phyloP scores from a whole-genome alignment of 1,140 invertebrate species.

The Cyphomyrmex costatus region DNA sequence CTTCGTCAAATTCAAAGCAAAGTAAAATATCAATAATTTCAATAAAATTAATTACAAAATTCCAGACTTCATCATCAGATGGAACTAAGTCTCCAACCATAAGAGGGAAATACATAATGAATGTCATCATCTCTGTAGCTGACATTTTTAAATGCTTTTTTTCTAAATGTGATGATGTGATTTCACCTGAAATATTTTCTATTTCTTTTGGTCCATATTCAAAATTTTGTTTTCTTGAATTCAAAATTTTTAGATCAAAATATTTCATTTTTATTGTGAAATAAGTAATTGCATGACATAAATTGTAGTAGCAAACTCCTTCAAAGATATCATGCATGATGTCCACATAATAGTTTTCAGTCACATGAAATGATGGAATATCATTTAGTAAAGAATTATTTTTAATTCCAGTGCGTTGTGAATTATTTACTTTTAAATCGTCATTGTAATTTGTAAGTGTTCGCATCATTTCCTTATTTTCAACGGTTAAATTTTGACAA shows the following conservation, averaged over 20 bases:
- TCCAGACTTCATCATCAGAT: neutral
- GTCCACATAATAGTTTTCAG: slow-evolving; percentile 18
- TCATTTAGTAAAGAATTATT: slow-evolving; percentile 29
- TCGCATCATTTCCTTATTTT: slow-evolving; percentile 26
- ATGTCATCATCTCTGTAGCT: slow-evolving; percentile 26
- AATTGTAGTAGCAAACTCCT: neutral
- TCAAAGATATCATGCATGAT: slow-evolving; percentile 21
- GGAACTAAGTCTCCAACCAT: slow-evolving; percentile 11
- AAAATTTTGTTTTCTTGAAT: slow-evolving; percentile 26
- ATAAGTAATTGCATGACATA: slow-evolving; percentile 29
- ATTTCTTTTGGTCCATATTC: slow-evolving; percentile 7
- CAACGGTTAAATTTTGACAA: neutral
- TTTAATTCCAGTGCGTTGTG: slow-evolving; percentile 1
- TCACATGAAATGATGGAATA: slow-evolving; percentile 28
- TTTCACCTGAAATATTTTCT: slow-evolving; percentile 26
- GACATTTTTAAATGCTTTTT: slow-evolving; percentile 39
- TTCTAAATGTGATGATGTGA: slow-evolving; percentile 25
- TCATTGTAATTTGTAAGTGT: slow-evolving; percentile 23
- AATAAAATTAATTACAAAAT: slow-evolving; percentile 50
- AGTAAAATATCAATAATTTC: slow-evolving; percentile 15
- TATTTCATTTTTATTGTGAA: slow-evolving; percentile 13
- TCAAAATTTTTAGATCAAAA: slow-evolving; percentile 16
- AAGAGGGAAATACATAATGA: neutral
- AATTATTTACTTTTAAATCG: slow-evolving; percentile 21
- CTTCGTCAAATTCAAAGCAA: slow-evolving; percentile 41